Percentiles rank a stretch among this genome's conserved stretches.
phyloP scores from a whole-genome alignment of 1,140 invertebrate genomes.

The Dendroctonus valens region DNA sequence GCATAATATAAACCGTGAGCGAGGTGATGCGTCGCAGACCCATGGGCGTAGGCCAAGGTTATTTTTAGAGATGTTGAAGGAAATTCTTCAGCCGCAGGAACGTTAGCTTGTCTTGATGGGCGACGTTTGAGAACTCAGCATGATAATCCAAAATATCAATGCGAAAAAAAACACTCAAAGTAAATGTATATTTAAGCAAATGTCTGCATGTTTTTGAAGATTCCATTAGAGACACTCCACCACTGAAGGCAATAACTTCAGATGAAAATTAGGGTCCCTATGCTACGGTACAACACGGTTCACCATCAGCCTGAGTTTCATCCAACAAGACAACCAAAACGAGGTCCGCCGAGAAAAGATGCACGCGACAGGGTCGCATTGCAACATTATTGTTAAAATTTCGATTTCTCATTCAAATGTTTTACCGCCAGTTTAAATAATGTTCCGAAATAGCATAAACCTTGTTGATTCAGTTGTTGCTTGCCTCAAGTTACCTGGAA shows the following conservation, averaged over 20 bases:
- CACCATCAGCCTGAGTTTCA: conserved; percentile 25
- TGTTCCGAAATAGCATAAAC: too few relatives aligned
- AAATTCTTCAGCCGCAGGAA: neutral
- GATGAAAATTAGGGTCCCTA: conserved; percentile 23
- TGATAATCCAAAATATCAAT: too few relatives aligned
- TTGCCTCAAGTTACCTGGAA: too few relatives aligned
- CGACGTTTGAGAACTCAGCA: too few relatives aligned
- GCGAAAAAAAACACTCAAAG: too few relatives aligned
- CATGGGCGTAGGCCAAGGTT: conserved; percentile 22
- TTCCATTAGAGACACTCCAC: neutral
- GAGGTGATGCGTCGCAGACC: conserved; percentile 25
- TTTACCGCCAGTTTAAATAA: too few relatives aligned
- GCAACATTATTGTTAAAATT: too few relatives aligned
- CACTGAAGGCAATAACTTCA: conserved; percentile 22
- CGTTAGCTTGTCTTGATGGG: neutral
- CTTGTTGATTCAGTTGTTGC: too few relatives aligned
- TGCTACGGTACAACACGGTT: conserved; percentile 23
- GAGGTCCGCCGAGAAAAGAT: conserved; percentile 18
- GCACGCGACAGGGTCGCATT: conserved; percentile 13
- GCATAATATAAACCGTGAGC: conserved; percentile 31
- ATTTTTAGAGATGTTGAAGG: conserved; percentile 7
- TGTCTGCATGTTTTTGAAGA: too few relatives aligned
- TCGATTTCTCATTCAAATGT: too few relatives aligned
- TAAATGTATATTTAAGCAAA: too few relatives aligned
- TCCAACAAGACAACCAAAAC: conserved; percentile 32